These are phyloP conservation scores for Melieria picta DNA, from an alignment of 2,888 invertebrate species.

Conservation along the genomic window DNA sequence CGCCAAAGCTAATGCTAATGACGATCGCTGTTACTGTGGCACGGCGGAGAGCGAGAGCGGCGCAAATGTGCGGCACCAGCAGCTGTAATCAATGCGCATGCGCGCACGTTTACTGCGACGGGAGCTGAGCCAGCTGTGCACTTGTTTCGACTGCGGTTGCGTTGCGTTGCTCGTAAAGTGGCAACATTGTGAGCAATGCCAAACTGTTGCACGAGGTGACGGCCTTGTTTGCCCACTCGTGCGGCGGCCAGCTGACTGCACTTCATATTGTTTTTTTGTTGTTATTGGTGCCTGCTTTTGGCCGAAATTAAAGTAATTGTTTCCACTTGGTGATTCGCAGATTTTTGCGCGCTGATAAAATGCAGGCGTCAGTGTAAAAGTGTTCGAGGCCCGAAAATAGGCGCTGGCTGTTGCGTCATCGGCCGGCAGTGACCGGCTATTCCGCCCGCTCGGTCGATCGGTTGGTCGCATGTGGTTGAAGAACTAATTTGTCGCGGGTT, in stretches of 20 bases:
- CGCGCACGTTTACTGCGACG: not conserved
- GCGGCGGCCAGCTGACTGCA: no score
- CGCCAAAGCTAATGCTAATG: not conserved
- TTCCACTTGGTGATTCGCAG: not conserved
- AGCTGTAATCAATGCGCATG: not conserved
- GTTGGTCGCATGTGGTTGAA: no score
- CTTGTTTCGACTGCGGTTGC: not conserved
- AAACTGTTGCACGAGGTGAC: not conserved
- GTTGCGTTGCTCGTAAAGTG: not conserved
- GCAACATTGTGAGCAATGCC: not conserved
- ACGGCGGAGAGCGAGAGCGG: not conserved
- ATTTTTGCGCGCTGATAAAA: not conserved
- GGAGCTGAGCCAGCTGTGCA: not conserved
- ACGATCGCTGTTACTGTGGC: constrained; percentile 5
- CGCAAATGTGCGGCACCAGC: not conserved
- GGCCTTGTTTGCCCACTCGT: no score
- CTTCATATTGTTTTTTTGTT: no score
- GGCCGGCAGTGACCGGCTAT: no score
- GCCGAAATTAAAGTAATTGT: no score
- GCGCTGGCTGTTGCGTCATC: no score
- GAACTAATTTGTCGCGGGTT: no score
- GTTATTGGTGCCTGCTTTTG: no score
- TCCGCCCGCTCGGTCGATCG: no score
- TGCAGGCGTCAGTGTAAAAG: not conserved
- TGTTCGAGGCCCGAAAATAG: no score